Base-by-base conservation (phyloP, 2,888 invertebrate genomes). In the Eristalis intricaria region DNA sequence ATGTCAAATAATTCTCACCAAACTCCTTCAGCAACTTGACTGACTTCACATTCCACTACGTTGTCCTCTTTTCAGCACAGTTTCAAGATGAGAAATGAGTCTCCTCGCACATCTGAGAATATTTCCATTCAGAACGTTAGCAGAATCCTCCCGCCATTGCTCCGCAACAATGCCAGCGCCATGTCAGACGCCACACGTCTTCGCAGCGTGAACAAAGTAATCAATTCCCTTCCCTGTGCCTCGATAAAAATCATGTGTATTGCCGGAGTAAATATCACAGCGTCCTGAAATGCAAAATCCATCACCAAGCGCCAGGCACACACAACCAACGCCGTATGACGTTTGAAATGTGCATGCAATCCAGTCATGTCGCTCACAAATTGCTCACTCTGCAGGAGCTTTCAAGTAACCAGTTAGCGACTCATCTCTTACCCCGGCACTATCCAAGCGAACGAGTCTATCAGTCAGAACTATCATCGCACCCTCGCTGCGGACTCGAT, bases 391-490 rank as follows among this genome's bases (percentile, higher is more conserved):
- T 76, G 76, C 75, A 76, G 84, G 76, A 87, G 79, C 84, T 87
- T 87, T 87, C 84, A 84, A 76, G 87, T 80, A 80, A 87, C 87
- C 79, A 87, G 84, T 87, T 87, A 87, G 87, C 87, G 84, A 79
- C 73, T 80, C 84, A 84, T 87, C 84, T 84, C 50, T 79, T 79
- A 70, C 74, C 19, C 29, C 22, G 50, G 81, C 70, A 40, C 69
- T 81, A 87, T 83, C 70, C 79, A 64, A 58, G 66, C 65, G 43
- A 83, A 83, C 78, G 84, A 79, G 79, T 87, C 68, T 79, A 87
- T 87, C 87, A 79, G 84, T 87, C 87, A 87, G 80, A 84, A 84
- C 84, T 80, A 80, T 84, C 87, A 87, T 83, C 87, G 73, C 84
- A 40, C 56, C 26, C 15, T 38, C 61, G 26, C 19, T 13, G n/a